Percentiles rank a stretch among this genome's conserved stretches.
Conservation (phyloP, 2,113 vertebrate species). For the Engystomops pustulosus region DNA sequence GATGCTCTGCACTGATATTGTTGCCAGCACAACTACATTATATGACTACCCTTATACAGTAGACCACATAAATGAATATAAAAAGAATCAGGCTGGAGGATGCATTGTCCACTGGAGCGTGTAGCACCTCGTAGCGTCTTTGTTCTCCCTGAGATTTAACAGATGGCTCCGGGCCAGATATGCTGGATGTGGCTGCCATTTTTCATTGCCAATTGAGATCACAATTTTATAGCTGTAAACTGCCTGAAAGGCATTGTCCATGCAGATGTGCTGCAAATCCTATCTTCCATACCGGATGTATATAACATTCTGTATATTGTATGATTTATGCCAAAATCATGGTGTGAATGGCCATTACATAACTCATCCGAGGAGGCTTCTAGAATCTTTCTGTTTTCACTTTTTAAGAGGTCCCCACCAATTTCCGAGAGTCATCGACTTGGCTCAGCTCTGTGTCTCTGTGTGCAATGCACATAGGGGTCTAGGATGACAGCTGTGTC, state of each 20-base stretch:
- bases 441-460: too few species aligned
- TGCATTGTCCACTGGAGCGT: slow-evolving; percentile 29
- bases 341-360: too few species aligned
- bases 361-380: neutral
- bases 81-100: neutral
- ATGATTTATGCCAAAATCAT: too few species aligned
- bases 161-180: slow-evolving; percentile 13
- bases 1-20: neutral
- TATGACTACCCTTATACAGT: neutral
- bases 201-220: slow-evolving; percentile 36
- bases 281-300: neutral
- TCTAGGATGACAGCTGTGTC: too few species aligned
- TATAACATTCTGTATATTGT: too few species aligned
- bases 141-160: slow-evolving; percentile 44
- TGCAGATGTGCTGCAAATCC: neutral
- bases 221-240: neutral
- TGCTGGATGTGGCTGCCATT: slow-evolving; percentile 24
- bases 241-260: slow-evolving; percentile 5
- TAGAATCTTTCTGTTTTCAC: too few species aligned
- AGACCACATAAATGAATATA: neutral
- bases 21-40: neutral
- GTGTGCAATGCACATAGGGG: too few species aligned
- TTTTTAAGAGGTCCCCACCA: too few species aligned
- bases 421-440: too few species aligned
- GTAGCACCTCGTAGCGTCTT: slow-evolving; percentile 26